Percentiles rank a stretch among this genome's conserved stretches.
phyloP scores from a whole-genome alignment of 1,140 invertebrate genomes.

The Aphelenchoides avenae region DNA sequence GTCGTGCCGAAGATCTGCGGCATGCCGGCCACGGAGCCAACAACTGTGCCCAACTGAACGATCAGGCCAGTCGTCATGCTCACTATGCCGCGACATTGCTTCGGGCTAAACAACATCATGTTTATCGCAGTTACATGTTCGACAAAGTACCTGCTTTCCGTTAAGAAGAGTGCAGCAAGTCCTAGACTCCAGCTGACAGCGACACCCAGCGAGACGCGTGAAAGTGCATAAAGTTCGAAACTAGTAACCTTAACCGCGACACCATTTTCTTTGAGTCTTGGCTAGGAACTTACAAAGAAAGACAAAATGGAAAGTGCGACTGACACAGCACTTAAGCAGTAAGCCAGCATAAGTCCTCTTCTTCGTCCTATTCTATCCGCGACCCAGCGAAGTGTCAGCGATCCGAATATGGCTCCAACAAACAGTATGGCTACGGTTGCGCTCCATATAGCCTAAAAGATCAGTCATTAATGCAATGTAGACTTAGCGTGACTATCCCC shows the following conservation, averaged over 20 bases:
- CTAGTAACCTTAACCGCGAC: conserved; percentile 43
- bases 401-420: conserved; percentile 48
- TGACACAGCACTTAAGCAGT: conserved; percentile 28
- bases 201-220: conserved; percentile 43
- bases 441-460: conserved; percentile 51
- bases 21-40: conserved; percentile 52
- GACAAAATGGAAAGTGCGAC: conserved; percentile 35
- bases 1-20: conserved; percentile 45
- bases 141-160: conserved; percentile 47
- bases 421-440: conserved; percentile 50
- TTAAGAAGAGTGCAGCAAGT: conserved; percentile 43
- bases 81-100: conserved; percentile 46
- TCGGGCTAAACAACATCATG: conserved; percentile 42
- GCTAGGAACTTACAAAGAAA: conserved; percentile 35
- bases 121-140: conserved; percentile 3
- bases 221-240: conserved; percentile 49
- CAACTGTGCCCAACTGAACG: conserved; percentile 48
- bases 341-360: conserved; percentile 43
- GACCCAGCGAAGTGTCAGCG: conserved; percentile 37
- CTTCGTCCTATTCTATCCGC: conserved; percentile 48
- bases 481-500: too few species aligned
- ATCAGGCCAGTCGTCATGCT: conserved; percentile 51
- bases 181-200: conserved; percentile 45
- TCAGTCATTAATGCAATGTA: too few species aligned
- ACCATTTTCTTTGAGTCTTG: conserved; percentile 20